Evolutionary conservation across 2,888 invertebrate genomes (phyloP).

Genomic region (Apodemia mormo): DNA sequence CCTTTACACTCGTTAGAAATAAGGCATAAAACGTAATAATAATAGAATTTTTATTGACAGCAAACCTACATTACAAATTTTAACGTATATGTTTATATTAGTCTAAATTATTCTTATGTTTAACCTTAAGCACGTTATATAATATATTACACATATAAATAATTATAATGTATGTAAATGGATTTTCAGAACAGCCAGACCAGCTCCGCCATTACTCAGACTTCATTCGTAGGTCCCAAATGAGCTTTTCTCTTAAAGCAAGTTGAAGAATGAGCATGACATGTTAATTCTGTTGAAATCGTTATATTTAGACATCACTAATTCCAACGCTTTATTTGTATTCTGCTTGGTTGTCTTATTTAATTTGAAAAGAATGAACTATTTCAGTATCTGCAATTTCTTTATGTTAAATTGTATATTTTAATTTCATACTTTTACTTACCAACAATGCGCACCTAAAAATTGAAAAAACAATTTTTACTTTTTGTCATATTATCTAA

Average conservation of each 20-base stretch:
- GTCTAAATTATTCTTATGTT: not conserved
- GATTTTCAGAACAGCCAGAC: slow-evolving; percentile 63
- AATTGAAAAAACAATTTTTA: no score
- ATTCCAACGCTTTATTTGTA: slow-evolving; percentile 12
- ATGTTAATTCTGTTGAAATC: slow-evolving; percentile 16
- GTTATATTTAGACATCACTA: slow-evolving; percentile 6
- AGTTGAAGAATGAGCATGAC: slow-evolving; percentile 12
- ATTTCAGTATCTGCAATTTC: no score
- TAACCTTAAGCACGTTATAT: not conserved
- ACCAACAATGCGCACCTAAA: no score
- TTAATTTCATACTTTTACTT: no score
- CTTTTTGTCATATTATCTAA: no score
- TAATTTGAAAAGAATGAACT: not conserved
- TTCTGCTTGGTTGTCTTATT: not conserved
- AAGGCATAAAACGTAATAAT: no score
- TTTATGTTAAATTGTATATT: no score
- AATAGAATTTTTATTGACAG: no score
- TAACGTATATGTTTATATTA: no score
- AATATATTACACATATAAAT: not conserved
- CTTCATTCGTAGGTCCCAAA: slow-evolving; percentile 60
- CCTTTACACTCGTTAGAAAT: no score
- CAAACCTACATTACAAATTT: no score
- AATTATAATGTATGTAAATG: slow-evolving; percentile 17
- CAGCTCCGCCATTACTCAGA: slow-evolving; percentile 53
- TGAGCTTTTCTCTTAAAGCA: slow-evolving; percentile 10